These are phyloP conservation scores for Tamias sibiricus DNA, from an alignment of 2,113 vertebrate genomes.

Conservation along the genomic window DNA sequence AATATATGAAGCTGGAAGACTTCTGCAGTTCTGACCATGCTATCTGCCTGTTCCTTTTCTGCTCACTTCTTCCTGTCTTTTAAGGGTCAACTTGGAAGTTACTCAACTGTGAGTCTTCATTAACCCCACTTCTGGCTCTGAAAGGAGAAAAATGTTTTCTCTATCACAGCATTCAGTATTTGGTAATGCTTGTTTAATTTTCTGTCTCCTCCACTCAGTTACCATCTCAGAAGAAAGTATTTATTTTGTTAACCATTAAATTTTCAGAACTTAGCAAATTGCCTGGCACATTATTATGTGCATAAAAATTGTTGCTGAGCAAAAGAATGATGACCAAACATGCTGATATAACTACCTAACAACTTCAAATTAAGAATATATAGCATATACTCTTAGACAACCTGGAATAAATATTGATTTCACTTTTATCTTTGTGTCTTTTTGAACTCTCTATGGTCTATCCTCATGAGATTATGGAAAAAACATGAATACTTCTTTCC, in stretches of 20 bases:
- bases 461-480: not conserved
- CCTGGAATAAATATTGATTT: not conserved
- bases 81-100: not conserved
- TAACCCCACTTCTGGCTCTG: not conserved
- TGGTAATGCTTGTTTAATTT: not conserved
- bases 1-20: not conserved
- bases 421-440: not conserved
- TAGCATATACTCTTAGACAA: not conserved
- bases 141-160: not conserved
- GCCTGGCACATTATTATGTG: not conserved
- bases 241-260: not conserved
- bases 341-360: not conserved
- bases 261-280: not conserved
- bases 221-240: not conserved
- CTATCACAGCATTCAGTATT: not conserved
- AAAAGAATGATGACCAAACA: not conserved
- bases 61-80: not conserved
- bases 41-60: not conserved
- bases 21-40: not conserved
- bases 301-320: not conserved
- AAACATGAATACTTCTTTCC: not conserved
- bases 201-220: not conserved
- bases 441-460: not conserved
- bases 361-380: not conserved
- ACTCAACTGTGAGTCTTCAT: not conserved